Percentiles rank a stretch among this genome's conserved stretches.
Evolutionary conservation across 2,113 vertebrate genomes (phyloP).

Genomic region (Malaclemys terrapin): DNA sequence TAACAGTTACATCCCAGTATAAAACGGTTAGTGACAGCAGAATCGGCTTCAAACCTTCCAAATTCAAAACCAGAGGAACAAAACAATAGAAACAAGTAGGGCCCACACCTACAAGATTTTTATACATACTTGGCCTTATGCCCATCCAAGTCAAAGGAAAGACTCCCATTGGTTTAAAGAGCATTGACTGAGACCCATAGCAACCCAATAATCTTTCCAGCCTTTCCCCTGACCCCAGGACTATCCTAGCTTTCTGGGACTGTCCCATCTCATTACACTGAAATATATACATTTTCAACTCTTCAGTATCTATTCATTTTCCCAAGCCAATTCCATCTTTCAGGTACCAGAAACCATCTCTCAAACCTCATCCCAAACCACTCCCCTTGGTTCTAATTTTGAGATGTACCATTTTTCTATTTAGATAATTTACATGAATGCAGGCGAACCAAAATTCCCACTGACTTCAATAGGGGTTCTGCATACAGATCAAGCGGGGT

Average conservation of each 20-base stretch:
- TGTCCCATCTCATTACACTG: background rate
- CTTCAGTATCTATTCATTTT: background rate
- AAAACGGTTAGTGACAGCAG: conserved; percentile 44
- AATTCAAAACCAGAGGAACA: background rate
- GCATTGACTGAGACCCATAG: background rate
- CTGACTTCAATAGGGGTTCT: background rate
- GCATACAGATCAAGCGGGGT: background rate
- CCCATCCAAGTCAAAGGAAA: background rate
- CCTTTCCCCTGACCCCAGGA: background rate
- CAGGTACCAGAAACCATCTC: background rate
- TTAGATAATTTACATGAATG: background rate
- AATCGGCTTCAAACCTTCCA: background rate
- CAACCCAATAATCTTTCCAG: background rate
- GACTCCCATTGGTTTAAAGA: conserved; percentile 16
- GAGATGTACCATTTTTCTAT: background rate
- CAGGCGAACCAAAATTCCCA: background rate
- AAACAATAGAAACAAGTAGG: background rate
- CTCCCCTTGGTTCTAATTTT: background rate
- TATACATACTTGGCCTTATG: conserved; percentile 1
- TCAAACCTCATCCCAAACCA: background rate
- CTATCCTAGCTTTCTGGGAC: background rate
- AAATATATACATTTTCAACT: conserved; percentile 1
- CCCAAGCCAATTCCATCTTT: background rate
- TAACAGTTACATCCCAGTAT: background rate
- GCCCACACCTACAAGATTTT: background rate